phyloP scores from a whole-genome alignment of 2,797 vertebrate genomes.

The Darevskia nairensis region DNA sequence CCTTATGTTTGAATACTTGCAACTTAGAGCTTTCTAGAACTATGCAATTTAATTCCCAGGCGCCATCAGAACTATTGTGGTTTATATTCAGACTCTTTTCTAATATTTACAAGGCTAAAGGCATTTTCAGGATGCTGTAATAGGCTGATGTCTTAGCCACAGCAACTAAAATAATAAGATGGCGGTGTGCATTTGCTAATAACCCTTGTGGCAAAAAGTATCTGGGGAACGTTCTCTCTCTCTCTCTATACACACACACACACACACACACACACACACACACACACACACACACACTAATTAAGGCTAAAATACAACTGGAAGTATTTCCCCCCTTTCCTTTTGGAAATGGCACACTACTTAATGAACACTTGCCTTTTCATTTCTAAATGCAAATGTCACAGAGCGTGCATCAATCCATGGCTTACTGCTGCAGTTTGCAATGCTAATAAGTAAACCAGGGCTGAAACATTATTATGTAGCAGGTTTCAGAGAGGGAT shows the following conservation, averaged over 20 bases:
- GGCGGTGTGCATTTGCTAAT: background rate
- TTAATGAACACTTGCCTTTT: slow-evolving; percentile 64
- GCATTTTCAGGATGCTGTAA: background rate
- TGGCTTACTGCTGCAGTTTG: slow-evolving; percentile 66
- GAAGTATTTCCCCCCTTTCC: slow-evolving; percentile 59
- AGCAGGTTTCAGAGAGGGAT: slow-evolving; percentile 73
- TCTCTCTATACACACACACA: too few species aligned
- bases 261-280: too few species aligned
- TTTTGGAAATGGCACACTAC: slow-evolving; percentile 50
- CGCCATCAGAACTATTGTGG: background rate
- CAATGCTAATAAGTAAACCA: slow-evolving; percentile 76
- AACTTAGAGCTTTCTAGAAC: background rate
- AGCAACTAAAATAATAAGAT: background rate
- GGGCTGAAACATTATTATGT: slow-evolving; percentile 74
- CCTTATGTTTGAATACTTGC: background rate
- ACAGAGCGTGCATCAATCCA: slow-evolving; percentile 66
- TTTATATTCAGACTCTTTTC: background rate
- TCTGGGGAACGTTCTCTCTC: background rate
- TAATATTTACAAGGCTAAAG: background rate
- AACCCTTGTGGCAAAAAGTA: background rate
- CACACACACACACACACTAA: slow-evolving; percentile 17
- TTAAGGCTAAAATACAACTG: slow-evolving; percentile 45
- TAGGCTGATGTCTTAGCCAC: background rate
- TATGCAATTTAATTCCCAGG: background rate
- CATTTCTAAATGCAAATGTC: slow-evolving; percentile 68